phyloP scores from a whole-genome alignment of 2,888 invertebrate genomes.

The Clostera curtula region DNA sequence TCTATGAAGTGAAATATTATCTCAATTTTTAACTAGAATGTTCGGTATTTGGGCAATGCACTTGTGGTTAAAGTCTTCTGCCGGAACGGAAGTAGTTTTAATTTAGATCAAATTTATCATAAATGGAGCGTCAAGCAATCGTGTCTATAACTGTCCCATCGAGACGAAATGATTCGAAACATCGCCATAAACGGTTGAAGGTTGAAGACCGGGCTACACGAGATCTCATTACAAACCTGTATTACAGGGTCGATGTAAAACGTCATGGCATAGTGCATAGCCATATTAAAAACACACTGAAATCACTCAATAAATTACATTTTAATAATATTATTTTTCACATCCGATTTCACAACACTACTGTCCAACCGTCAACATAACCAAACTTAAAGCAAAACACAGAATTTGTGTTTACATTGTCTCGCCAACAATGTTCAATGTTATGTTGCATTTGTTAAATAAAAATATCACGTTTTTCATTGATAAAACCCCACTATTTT shows the following conservation, averaged over 20 bases:
- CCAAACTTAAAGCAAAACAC: constrained; percentile 47
- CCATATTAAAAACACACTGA: constrained; percentile 7
- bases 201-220: constrained; percentile 33
- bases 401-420: too few relatives aligned
- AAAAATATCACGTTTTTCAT: constrained; percentile 32
- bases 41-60: too few relatives aligned
- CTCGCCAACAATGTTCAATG: constrained; percentile 6
- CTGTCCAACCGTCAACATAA: constrained; percentile 51
- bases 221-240: constrained; percentile 18
- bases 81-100: too few relatives aligned
- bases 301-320: constrained; percentile 18
- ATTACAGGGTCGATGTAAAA: constrained; percentile 22
- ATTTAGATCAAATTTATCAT: constrained; percentile 14
- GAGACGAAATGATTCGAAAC: constrained; percentile 16
- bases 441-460: constrained; percentile 13
- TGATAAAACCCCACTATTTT: constrained; percentile 29
- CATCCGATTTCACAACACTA: constrained; percentile 9
- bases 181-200: constrained; percentile 24
- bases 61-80: too few relatives aligned
- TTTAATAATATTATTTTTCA: constrained; percentile 7
- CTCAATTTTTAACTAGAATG: too few relatives aligned
- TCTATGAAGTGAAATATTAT: too few relatives aligned
- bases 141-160: constrained; percentile 12
- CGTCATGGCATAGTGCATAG: constrained; percentile 4
- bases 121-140: constrained; percentile 10